Conservation (phyloP, 2,113 vertebrate genomes). For the Pelecanoides urinatrix region DNA sequence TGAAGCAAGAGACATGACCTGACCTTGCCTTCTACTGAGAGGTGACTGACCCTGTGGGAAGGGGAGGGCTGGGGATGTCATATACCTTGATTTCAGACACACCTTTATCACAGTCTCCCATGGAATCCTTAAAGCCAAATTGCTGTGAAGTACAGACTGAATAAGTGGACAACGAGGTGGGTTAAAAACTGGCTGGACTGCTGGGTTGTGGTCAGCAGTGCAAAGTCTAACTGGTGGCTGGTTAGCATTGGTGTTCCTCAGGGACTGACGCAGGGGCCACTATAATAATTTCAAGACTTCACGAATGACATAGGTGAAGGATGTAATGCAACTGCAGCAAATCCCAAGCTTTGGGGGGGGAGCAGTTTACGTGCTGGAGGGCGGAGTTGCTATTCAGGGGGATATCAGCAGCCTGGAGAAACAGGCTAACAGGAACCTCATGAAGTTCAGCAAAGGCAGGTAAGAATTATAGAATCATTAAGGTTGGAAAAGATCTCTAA, state of each 20-base stretch:
- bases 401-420: not conserved
- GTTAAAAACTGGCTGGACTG: not conserved
- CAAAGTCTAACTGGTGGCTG: not conserved
- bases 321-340: not conserved
- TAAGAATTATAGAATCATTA: too few relatives aligned
- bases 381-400: not conserved
- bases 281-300: not conserved
- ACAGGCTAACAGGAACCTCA: rapidly evolving
- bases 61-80: not conserved
- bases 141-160: not conserved
- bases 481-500: too few relatives aligned
- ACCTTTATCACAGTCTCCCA: not conserved
- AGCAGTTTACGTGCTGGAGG: not conserved
- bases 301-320: not conserved
- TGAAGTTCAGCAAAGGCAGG: not conserved
- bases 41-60: not conserved
- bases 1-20: not conserved
- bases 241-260: not conserved
- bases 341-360: not conserved
- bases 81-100: not conserved
- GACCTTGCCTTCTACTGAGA: not conserved
- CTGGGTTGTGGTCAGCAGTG: not conserved
- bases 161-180: not conserved
- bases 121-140: not conserved
- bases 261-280: not conserved